A percentile compares a stretch with the other conserved stretches of the same genome.
Evolutionary conservation across 1,140 invertebrate species (phyloP).

Genomic region (Asobara japonica): DNA sequence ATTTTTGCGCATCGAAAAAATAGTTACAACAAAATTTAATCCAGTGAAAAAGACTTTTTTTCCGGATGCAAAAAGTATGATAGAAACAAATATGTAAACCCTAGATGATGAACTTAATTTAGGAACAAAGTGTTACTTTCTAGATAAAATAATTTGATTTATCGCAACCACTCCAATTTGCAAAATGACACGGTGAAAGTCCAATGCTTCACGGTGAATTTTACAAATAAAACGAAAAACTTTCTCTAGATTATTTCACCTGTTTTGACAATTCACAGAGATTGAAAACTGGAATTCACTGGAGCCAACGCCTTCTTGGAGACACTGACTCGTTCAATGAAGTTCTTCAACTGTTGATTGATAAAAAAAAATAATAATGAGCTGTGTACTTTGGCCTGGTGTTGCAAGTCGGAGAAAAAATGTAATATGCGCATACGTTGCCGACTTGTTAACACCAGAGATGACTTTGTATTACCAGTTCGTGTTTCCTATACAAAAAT

Average conservation of each 20-base stretch:
- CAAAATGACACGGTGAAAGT: background rate
- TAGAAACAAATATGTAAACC: no score
- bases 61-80: no score
- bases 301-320: background rate
- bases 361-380: slow-evolving; percentile 7
- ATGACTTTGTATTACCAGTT: background rate
- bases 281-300: background rate
- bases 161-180: background rate
- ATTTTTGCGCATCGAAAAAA: no score
- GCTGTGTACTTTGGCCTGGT: slow-evolving; percentile 32
- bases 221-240: background rate
- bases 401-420: slow-evolving; percentile 23
- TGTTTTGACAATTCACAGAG: background rate
- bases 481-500: no score
- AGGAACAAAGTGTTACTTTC: background rate
- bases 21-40: no score
- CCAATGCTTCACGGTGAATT: background rate
- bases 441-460: background rate
- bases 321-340: background rate
- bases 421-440: background rate
- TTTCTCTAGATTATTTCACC: background rate
- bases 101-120: background rate
- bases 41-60: no score
- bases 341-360: background rate
- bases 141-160: background rate